Base-by-base conservation (phyloP, 2,888 invertebrate genomes). In the Sicus ferrugineus region DNA sequence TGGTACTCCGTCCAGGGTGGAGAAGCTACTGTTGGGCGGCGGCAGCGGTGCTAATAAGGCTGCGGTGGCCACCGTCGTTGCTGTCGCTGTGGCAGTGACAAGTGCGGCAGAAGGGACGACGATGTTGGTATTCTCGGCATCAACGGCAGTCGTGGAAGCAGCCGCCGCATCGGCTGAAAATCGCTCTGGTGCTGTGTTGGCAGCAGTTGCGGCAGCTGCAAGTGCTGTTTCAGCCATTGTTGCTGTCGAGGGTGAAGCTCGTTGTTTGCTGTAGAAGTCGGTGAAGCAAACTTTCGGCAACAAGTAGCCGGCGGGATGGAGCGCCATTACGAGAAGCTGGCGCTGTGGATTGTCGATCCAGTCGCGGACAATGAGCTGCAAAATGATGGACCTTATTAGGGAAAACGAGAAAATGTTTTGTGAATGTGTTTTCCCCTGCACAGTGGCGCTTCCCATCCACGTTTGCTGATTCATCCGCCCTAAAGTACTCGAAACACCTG, bases 291-390 rank as follows among this genome's bases (percentile, higher is more conserved):
- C 65, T 50, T 79, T 77, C 50, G 88, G 87, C 54, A 85, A 80
- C 21, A 90, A 81, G 79, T 83, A 80, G n/a, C 87, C 87, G 23
- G 82, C 83, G 6, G 84, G 76, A 73, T 84, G 86, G 62, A 86
- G 75, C 19, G 82, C 83, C 73, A 87, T 82, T 63, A 87, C 81
- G 70, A 87, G 78, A 69, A 85, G 82, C 72, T 84, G 80, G 28
- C 76, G 77, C 31, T 81, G 79, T n/a, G 82, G 74, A 46, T 81
- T 80, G 69, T 81, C 78, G 62, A 87, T 74, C 82, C 87, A 87
- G 70, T 86, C 84, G 73, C 83, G 75, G 26, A 87, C 78, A 71
- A 84, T 77, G 72, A 77, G 74, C 87, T 87, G 80, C 63, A 80
- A 80, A 76, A 76, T 77, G 72, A 34, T 63, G 68, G 69, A 62